Conservation (phyloP, 1,140 invertebrate genomes). For the Drosophila tani region DNA sequence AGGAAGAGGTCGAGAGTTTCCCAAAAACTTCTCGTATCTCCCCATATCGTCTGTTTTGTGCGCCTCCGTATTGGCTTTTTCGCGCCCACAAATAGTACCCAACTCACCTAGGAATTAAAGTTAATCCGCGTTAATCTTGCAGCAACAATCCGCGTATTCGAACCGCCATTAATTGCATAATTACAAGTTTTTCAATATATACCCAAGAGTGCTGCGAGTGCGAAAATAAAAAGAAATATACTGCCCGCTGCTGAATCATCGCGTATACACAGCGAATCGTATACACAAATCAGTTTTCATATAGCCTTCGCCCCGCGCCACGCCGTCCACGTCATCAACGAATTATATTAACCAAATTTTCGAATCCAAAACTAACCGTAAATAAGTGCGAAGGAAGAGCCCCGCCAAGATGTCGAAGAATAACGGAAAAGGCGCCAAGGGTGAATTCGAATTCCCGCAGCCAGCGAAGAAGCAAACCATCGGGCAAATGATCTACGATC, state of each 20-base stretch:
- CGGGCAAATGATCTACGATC: conserved; percentile 88
- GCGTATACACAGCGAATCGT: conserved; percentile 21
- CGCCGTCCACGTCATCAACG: conserved; percentile 61
- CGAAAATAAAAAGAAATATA: conserved; percentile 37
- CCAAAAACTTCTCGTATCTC: conserved; percentile 46
- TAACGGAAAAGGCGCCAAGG: conserved; percentile 66
- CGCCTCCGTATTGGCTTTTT: conserved; percentile 22
- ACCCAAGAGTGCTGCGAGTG: conserved; percentile 35
- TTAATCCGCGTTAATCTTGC: background rate
- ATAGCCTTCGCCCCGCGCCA: conserved; percentile 32
- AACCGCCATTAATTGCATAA: conserved; percentile 48
- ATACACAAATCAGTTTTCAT: conserved; percentile 51
- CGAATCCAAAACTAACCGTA: conserved; percentile 33
- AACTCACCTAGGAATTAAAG: conserved; percentile 5
- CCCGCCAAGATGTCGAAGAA: conserved; percentile 77
- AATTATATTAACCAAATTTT: conserved; percentile 49
- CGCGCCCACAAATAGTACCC: conserved; percentile 18
- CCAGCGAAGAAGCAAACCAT: conserved; percentile 86
- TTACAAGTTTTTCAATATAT: conserved; percentile 46
- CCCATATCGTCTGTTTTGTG: conserved; percentile 24
- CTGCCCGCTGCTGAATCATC: conserved; percentile 46
- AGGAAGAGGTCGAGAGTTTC: conserved; percentile 30
- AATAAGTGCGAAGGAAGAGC: conserved; percentile 32
- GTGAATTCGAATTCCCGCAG: conserved; percentile 86
- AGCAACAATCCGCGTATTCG: conserved; percentile 1